Base-by-base conservation (phyloP, 2,113 vertebrate genomes). In the Psephotus haematonotus region DNA sequence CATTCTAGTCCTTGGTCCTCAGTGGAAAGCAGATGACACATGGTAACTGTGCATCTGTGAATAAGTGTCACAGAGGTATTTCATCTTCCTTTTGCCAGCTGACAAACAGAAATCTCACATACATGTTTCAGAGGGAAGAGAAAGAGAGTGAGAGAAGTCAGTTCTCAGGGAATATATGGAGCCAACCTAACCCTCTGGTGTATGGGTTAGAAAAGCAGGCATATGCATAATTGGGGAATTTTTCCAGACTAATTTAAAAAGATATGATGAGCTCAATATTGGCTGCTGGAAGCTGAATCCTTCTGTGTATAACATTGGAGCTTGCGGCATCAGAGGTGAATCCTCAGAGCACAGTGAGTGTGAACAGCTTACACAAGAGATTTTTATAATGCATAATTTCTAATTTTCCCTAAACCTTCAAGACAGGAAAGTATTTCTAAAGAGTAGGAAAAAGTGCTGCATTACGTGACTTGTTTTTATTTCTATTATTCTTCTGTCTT, bases 221-320 rank as follows among this genome's bases (percentile, higher is more conserved):
- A 84, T 87, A 92, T 67, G 72, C 57, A 19, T 82, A 85, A 87
- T 28, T 84, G 78, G 83, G 94, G 75, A 95, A 87, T 70, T 95
- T 81, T 96, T 96, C 82, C 57, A 97, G 90, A 62, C 55, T 95
- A 4, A 55, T 90, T 95, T 92, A n/a, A 76, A 90, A 88, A 84
- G 82, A 68, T 75, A 35, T 86, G 69, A 95, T 95, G 64, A 96
- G 92, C 96, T 97, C 64, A 90, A n/a, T 94, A 93, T 69, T 89
- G 60, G 65, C 92, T 96, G 79, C 81, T 60, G 75, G 87, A 97
- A 96, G 59, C 44, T 92, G 85, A 97, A 95, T 74, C 35, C 93
- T 94, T 94, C 78, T 93, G 75, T 96, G 93, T 93, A 88, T 93
- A 89, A 37, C 60, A 87, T 27, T 70, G 64, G 69, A 93, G 31